Evolutionary conservation across 2,797 vertebrate genomes (phyloP).

Genomic region (Tapera naevia): DNA sequence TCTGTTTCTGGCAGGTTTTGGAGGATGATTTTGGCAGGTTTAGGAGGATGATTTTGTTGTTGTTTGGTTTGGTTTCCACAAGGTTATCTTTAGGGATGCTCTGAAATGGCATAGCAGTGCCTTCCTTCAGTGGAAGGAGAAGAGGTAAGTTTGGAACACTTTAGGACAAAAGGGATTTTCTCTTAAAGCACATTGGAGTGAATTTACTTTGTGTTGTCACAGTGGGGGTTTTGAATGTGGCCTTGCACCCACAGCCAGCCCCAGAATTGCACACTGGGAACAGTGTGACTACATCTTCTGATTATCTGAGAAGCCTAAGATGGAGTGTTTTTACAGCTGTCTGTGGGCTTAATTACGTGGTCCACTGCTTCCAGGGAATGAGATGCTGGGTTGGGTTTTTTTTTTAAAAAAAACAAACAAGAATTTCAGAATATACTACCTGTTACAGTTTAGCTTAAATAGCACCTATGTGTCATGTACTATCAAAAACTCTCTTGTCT

Average conservation of each 20-base stretch:
- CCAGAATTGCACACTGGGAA: not conserved
- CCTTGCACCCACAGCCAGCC: not conserved
- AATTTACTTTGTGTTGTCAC: not conserved
- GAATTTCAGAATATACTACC: not conserved
- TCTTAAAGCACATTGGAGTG: not conserved
- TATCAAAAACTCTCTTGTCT: not conserved
- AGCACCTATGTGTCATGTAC: not conserved
- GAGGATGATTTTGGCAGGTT: not conserved
- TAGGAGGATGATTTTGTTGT: not conserved
- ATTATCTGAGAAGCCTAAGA: not conserved
- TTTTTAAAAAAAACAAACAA: not conserved
- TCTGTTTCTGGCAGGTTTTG: not conserved
- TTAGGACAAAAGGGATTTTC: not conserved
- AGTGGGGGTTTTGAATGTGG: not conserved
- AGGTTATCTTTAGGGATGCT: not conserved
- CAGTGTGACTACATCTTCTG: not conserved
- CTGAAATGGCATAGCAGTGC: not conserved
- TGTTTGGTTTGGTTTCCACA: not conserved
- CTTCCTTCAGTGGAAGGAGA: not conserved
- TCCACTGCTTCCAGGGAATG: not conserved
- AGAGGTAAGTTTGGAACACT: not conserved
- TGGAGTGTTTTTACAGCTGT: not conserved
- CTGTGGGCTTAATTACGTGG: fast-evolving
- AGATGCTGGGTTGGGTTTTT: not conserved
- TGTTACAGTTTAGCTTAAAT: not conserved